phyloP scores from a whole-genome alignment of 92 coral and sea anemone genomes.

The Anthopleura xanthogrammica region DNA sequence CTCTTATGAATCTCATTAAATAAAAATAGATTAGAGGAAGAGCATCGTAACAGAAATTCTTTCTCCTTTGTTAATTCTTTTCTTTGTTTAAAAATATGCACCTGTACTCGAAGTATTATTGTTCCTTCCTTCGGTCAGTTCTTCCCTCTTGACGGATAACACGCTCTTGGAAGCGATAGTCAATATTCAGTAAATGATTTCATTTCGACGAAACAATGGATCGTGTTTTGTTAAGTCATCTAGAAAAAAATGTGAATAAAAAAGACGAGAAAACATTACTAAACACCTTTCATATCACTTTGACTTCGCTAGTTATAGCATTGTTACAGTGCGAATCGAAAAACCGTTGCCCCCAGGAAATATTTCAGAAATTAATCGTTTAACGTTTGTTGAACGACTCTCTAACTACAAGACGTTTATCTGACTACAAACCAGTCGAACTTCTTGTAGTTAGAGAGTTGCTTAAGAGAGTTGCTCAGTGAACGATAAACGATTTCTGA shows the following conservation, averaged over 20 bases:
- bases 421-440: too few relatives aligned
- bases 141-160: background rate
- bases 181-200: background rate
- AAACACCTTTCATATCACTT: too few relatives aligned
- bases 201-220: background rate
- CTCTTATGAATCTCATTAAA: background rate
- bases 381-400: too few relatives aligned
- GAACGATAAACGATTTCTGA: too few relatives aligned
- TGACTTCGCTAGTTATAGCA: background rate
- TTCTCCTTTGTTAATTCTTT: background rate
- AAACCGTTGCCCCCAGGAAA: too few relatives aligned
- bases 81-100: background rate
- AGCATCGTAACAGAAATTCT: background rate
- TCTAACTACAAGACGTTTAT: too few relatives aligned
- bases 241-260: background rate
- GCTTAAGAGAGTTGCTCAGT: too few relatives aligned
- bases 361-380: too few relatives aligned
- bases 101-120: background rate
- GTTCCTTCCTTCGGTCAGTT: background rate
- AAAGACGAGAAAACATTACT: background rate
- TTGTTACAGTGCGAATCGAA: background rate
- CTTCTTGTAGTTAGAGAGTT: too few relatives aligned
- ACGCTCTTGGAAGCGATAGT: background rate
- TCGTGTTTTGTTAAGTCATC: background rate
- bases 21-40: background rate